phyloP scores from a whole-genome alignment of 2,113 vertebrate genomes.

The Pristiophorus japonicus region DNA sequence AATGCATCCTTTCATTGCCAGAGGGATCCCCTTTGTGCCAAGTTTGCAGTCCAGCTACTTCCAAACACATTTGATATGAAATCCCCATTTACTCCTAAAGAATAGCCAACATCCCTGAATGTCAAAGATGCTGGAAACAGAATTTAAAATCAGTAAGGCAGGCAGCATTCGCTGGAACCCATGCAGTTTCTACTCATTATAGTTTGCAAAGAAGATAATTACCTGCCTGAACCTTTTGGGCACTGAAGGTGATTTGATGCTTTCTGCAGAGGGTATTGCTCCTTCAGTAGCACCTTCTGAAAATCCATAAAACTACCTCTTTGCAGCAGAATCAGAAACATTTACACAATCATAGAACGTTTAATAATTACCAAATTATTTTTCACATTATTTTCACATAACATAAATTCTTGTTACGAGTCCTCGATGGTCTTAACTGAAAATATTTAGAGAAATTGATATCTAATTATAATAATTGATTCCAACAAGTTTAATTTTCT shows the following conservation, averaged over 20 bases:
- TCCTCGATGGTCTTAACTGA: not conserved
- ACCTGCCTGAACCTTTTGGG: not conserved
- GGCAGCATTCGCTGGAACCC: not conserved
- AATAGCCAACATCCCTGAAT: not conserved
- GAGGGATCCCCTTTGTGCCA: not conserved
- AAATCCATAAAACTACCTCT: not conserved
- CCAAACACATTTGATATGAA: not conserved
- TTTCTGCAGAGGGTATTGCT: not conserved
- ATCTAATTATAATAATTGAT: not conserved
- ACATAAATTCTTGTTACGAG: not conserved
- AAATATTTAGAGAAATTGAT: not conserved
- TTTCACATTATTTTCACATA: not conserved
- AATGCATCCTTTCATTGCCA: not conserved
- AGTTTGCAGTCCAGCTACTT: not conserved
- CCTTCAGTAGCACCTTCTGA: not conserved
- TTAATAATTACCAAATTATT: constrained; percentile 7
- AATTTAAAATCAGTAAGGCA: not conserved
- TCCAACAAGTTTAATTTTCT: not conserved
- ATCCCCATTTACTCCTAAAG: not conserved
- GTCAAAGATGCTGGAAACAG: not conserved
- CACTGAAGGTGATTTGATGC: not conserved
- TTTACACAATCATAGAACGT: not conserved
- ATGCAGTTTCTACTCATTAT: not conserved
- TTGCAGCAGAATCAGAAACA: not conserved
- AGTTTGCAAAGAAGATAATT: not conserved